These are phyloP conservation scores for Frieseomelitta varia DNA, from an alignment of 1,140 invertebrate species.

Conservation along the genomic window DNA sequence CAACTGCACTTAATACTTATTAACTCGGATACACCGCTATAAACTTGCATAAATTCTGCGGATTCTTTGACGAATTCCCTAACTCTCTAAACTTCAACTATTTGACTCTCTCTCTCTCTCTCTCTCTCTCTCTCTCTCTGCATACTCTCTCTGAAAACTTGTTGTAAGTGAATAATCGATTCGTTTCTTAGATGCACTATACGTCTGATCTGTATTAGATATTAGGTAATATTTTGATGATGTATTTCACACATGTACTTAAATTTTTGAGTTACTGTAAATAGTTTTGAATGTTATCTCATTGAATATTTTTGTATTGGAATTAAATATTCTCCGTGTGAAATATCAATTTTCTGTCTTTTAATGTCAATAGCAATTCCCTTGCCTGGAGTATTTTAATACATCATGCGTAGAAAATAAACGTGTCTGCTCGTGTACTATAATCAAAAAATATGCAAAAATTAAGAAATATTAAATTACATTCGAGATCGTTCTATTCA, in stretches of 20 bases:
- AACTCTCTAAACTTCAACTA: conserved; percentile 1
- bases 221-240: background rate
- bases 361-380: background rate
- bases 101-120: background rate
- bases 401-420: too few species aligned
- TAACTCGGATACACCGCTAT: background rate
- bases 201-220: background rate
- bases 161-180: conserved; percentile 1
- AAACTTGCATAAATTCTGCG: background rate
- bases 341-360: too few species aligned
- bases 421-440: too few species aligned
- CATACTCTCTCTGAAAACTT: background rate
- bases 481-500: background rate
- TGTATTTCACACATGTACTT: too few species aligned
- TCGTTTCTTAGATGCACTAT: background rate
- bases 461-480: too few species aligned
- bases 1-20: conserved; percentile 15
- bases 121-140: background rate
- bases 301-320: too few species aligned
- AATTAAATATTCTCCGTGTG: too few species aligned
- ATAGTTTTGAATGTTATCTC: too few species aligned
- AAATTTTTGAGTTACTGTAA: too few species aligned
- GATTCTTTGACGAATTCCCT: conserved; percentile 8
- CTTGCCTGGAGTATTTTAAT: too few species aligned
- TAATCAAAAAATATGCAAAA: too few species aligned